A percentile compares a stretch with the other conserved stretches of the same genome.
Conservation (phyloP, 2,888 invertebrate genomes). For the Cyrtodaria siliqua region DNA sequence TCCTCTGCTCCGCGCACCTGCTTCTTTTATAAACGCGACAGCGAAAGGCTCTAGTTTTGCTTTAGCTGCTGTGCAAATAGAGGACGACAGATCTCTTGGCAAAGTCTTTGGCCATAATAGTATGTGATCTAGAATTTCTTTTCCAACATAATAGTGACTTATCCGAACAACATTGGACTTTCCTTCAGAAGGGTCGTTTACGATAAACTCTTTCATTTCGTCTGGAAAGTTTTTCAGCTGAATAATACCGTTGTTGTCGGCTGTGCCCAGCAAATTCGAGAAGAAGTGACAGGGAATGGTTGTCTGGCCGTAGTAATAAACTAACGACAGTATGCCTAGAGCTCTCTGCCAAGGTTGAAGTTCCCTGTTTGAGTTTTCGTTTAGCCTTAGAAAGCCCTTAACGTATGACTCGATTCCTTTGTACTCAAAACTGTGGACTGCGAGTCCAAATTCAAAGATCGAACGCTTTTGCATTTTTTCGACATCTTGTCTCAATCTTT, state of each 20-base stretch:
- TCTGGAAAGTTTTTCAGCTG: background rate
- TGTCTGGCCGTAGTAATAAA: background rate
- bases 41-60: constrained; percentile 46
- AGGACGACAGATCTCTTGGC: background rate
- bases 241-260: background rate
- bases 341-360: background rate
- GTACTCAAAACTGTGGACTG: background rate
- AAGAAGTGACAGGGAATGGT: background rate
- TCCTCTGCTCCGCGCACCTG: constrained; percentile 25
- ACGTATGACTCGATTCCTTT: background rate
- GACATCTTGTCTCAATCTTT: constrained; percentile 16
- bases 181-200: constrained; percentile 25
- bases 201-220: background rate
- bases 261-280: background rate
- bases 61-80: constrained; percentile 40
- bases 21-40: constrained; percentile 48
- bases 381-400: background rate
- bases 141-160: constrained; percentile 45
- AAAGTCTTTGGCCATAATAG: constrained; percentile 14
- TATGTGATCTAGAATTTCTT: constrained; percentile 56
- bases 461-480: constrained; percentile 5
- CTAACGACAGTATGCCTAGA: background rate
- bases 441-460: constrained; percentile 13
- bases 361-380: background rate
- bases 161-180: constrained; percentile 37